These are phyloP conservation scores for Riptortus pedestris DNA, from an alignment of 1,140 invertebrate species.

Conservation along the genomic window DNA sequence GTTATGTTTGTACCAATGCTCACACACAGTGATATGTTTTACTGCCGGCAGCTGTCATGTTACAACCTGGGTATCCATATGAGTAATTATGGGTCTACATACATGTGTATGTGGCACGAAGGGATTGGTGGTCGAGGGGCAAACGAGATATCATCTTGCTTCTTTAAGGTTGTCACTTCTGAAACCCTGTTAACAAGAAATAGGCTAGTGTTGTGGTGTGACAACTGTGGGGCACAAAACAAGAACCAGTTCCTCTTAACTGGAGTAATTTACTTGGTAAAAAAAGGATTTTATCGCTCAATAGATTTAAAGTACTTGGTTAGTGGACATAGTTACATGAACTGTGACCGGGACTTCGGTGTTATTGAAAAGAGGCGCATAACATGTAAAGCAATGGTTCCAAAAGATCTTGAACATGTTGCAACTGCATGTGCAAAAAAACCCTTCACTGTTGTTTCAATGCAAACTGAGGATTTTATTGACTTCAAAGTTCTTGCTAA, in stretches of 20 bases:
- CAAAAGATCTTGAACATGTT: too few relatives aligned
- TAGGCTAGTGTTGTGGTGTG: slow-evolving; percentile 16
- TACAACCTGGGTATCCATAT: not conserved
- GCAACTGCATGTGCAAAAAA: too few relatives aligned
- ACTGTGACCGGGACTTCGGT: too few relatives aligned
- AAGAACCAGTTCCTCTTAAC: not conserved
- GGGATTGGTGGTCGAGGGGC: slow-evolving; percentile 20
- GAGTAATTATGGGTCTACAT: slow-evolving; percentile 6
- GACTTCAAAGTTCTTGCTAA: too few relatives aligned
- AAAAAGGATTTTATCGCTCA: too few relatives aligned
- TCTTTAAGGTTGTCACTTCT: slow-evolving; percentile 9
- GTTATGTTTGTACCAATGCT: not conserved
- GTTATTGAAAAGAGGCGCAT: too few relatives aligned
- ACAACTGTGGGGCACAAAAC: slow-evolving; percentile 23
- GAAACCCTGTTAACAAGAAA: slow-evolving; percentile 3
- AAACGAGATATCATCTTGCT: slow-evolving; percentile 22
- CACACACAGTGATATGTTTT: not conserved
- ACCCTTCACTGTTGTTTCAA: too few relatives aligned
- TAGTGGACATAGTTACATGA: too few relatives aligned
- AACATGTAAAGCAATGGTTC: too few relatives aligned
- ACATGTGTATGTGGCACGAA: slow-evolving; percentile 24
- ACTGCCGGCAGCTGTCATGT: not conserved
- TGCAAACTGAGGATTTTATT: too few relatives aligned
- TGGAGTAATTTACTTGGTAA: too few relatives aligned
- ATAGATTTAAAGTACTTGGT: too few relatives aligned